Percentiles rank a stretch among this genome's conserved stretches.
These are phyloP conservation scores for Parotocinclus haroldoi DNA, from an alignment of 2,797 vertebrate genomes.

Conservation along the genomic window DNA sequence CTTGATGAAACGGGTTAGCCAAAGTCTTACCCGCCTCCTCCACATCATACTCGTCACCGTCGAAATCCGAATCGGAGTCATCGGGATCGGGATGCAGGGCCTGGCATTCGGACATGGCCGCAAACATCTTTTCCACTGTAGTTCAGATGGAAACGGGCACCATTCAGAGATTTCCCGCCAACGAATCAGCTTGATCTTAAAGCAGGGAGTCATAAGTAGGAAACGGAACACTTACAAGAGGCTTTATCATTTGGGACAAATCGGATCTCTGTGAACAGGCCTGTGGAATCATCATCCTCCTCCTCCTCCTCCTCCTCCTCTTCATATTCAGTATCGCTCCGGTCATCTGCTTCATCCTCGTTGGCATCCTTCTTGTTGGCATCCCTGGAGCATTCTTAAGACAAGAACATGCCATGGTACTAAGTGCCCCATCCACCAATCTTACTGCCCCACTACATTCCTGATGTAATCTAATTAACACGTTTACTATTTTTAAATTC, in stretches of 20 bases:
- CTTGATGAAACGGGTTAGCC: neutral
- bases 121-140: slow-evolving; percentile 90
- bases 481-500: too few relatives aligned
- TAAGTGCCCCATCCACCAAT: too few relatives aligned
- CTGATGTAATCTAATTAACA: too few relatives aligned
- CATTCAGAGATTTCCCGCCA: neutral
- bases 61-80: slow-evolving; percentile 86
- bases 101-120: slow-evolving; percentile 93
- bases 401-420: too few relatives aligned
- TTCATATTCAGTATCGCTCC: slow-evolving; percentile 73
- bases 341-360: slow-evolving; percentile 18
- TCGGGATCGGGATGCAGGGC: slow-evolving; percentile 92
- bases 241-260: slow-evolving; percentile 88
- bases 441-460: too few relatives aligned
- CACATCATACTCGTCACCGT: slow-evolving; percentile 90
- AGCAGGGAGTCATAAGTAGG: neutral
- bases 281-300: slow-evolving; percentile 71
- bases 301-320: slow-evolving; percentile 67
- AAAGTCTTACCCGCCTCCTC: slow-evolving; percentile 83
- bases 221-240: slow-evolving; percentile 69
- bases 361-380: slow-evolving; percentile 18
- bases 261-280: slow-evolving; percentile 84
- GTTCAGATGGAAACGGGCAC: slow-evolving; percentile 29
- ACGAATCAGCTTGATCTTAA: neutral
- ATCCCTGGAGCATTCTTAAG: slow-evolving; percentile 36